These are phyloP conservation scores for Machimus atricapillus DNA, from an alignment of 2,888 invertebrate genomes.

Conservation along the genomic window DNA sequence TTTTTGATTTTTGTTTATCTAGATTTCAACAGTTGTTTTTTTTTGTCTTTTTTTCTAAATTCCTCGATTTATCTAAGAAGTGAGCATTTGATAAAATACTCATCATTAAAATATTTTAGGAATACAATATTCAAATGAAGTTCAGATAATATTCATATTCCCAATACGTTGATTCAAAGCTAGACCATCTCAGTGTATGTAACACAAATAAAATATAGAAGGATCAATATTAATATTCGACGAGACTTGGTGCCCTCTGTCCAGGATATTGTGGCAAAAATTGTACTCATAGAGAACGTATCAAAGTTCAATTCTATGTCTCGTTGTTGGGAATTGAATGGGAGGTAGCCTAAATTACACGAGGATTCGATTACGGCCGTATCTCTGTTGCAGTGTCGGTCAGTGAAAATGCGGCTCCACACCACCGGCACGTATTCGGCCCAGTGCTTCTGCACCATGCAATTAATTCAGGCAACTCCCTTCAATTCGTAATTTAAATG, in stretches of 20 bases:
- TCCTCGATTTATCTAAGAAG: too few relatives aligned
- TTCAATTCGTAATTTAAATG: constrained; percentile 29
- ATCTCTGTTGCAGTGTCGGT: background rate
- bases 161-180: too few relatives aligned
- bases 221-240: background rate
- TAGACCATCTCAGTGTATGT: too few relatives aligned
- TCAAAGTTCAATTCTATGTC: background rate
- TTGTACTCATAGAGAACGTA: background rate
- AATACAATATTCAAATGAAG: too few relatives aligned
- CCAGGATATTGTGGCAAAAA: background rate
- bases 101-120: too few relatives aligned
- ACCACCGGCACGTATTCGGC: constrained; percentile 1
- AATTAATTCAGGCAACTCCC: constrained; percentile 22
- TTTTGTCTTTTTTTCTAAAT: too few relatives aligned
- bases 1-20: too few relatives aligned
- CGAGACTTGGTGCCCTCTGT: background rate
- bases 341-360: background rate
- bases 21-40: too few relatives aligned
- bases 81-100: too few relatives aligned
- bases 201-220: background rate
- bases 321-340: background rate
- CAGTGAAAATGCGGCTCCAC: background rate
- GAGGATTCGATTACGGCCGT: background rate
- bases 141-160: too few relatives aligned
- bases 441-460: background rate